Base-by-base conservation (phyloP, 2,888 invertebrate species). In the Xanthia togata region DNA sequence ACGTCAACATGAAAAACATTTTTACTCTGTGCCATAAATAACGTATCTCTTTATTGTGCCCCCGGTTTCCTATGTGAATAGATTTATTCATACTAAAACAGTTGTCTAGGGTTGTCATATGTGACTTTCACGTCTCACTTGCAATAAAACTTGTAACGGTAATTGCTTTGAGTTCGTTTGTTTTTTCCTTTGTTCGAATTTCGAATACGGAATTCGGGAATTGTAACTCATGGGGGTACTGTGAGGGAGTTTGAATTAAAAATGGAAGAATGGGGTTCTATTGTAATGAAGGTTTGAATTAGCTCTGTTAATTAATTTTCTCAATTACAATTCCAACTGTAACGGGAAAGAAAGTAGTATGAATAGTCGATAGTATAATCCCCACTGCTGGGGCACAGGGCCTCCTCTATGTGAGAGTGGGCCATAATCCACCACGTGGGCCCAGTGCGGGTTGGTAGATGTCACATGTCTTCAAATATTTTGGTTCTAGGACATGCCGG, bases 1-100 rank as follows among this genome's bases (percentile, higher is more conserved):
- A 75, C 87, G 88, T 88, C 91, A 90, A 91, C 91, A 91, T 84
- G 90, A 88, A 89, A 90, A 91, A 89, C 89, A 92, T 91, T 90
- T 91, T 91, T 91, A 90, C 89, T 87, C 87, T 85, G 72, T 68
- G 75, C 87, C 89, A 90, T 92, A 92, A 91, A 90, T 90, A 90
- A 89, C 86, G 81, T 89, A 89, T 91, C 78, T 90, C 89, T 90
- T 90, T 91, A 90, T 90, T 89, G 87, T 88, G 81, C 76, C 80
- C 84, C 82, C 76, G 78, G 86, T 87, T 87, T 89, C 83, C 79
- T 82, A 81, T 89, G 81, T 83, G 86, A 89, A 89, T 88, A 88
- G 90, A 91, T 92, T 91, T 91, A 91, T 92, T 91, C 91, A 92
- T 92, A 89, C 88, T 84, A 78, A 80, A 82, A 79, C 82, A 82